phyloP scores from a whole-genome alignment of 1,140 invertebrate species.

The Euura lappo region DNA sequence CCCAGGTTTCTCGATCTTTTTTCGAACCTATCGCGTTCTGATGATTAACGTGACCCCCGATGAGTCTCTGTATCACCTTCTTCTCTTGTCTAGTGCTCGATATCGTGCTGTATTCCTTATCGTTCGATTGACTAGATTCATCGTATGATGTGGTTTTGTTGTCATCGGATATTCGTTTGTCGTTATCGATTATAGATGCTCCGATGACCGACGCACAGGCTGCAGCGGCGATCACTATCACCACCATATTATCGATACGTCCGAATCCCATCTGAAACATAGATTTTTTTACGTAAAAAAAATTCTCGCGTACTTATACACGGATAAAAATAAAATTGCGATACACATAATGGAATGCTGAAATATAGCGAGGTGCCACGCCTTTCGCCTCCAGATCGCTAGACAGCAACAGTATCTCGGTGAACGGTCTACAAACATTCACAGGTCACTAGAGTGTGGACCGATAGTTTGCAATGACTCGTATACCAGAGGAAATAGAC shows the following conservation, averaged over 20 bases:
- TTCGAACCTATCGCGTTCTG: constrained; percentile 38
- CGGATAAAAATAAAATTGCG: neutral
- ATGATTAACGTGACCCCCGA: constrained; percentile 65
- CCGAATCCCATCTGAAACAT: constrained; percentile 46
- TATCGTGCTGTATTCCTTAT: neutral
- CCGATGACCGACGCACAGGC: constrained; percentile 3
- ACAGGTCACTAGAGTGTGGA: constrained; percentile 44
- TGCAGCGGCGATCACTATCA: constrained; percentile 26
- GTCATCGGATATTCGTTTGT: neutral
- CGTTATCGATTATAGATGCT: neutral
- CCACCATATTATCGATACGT: constrained; percentile 20
- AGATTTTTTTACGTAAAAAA: constrained; percentile 2
- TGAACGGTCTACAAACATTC: constrained; percentile 50
- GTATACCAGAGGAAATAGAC: neutral
- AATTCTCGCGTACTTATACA: no score
- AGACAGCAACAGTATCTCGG: constrained; percentile 28
- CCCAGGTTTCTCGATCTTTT: constrained; percentile 57
- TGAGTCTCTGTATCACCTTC: constrained; percentile 60
- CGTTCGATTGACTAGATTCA: constrained; percentile 8
- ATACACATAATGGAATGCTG: neutral
- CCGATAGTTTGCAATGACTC: constrained; percentile 37
- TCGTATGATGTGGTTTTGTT: neutral
- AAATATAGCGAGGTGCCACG: constrained; percentile 45
- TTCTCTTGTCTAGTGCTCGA: constrained; percentile 1
- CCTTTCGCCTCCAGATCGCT: constrained; percentile 45